Percentiles rank a stretch among this genome's conserved stretches.
Evolutionary conservation across 2,888 invertebrate species (phyloP).

Genomic region (Nebria salina): DNA sequence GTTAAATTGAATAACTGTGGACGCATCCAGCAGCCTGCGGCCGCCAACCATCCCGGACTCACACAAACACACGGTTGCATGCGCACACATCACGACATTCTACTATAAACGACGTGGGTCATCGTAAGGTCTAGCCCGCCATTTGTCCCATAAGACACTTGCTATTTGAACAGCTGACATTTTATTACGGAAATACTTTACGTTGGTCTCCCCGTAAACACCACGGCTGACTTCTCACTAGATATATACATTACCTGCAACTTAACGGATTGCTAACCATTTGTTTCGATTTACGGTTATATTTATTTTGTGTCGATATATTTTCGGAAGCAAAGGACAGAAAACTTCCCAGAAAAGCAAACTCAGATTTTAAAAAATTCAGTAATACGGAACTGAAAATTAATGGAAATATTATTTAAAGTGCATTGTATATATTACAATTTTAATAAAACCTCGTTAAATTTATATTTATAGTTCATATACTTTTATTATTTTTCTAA

Average conservation of each 20-base stretch:
- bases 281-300: neutral
- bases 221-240: neutral
- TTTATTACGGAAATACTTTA: slow-evolving; percentile 34
- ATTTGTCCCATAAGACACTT: slow-evolving; percentile 30
- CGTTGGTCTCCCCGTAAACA: neutral
- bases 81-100: slow-evolving; percentile 1
- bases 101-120: slow-evolving; percentile 31
- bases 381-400: too few relatives aligned
- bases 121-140: slow-evolving; percentile 21
- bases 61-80: neutral
- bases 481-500: too few relatives aligned
- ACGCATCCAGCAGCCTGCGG: slow-evolving; percentile 10
- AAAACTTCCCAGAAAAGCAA: too few relatives aligned
- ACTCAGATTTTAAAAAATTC: too few relatives aligned
- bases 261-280: neutral
- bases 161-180: slow-evolving; percentile 37
- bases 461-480: too few relatives aligned
- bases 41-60: neutral
- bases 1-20: slow-evolving; percentile 38
- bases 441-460: too few relatives aligned
- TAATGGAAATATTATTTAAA: too few relatives aligned
- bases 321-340: too few relatives aligned
- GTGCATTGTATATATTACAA: too few relatives aligned
- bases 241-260: neutral
- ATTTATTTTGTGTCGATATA: neutral